Evolutionary conservation across 2,888 invertebrate genomes (phyloP).

Genomic region (Parnassius orleans): DNA sequence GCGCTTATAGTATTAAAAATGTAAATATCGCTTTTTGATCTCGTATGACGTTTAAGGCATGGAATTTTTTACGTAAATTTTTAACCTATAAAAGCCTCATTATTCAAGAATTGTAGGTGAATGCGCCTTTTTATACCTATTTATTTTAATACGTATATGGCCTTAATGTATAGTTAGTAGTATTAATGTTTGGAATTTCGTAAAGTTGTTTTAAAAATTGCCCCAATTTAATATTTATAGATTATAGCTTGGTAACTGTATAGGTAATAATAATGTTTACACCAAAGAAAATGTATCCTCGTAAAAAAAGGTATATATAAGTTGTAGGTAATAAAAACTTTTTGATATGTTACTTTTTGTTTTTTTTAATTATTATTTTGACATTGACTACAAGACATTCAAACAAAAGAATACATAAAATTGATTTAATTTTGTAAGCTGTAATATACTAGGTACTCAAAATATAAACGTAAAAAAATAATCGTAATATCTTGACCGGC

Average conservation of each 20-base stretch:
- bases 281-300: not conserved
- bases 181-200: constrained; percentile 5
- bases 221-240: constrained; percentile 15
- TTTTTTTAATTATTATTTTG: no score
- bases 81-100: constrained; percentile 16
- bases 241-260: constrained; percentile 9
- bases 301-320: not conserved
- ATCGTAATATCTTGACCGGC: no score
- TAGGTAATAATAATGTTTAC: constrained; percentile 1
- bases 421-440: no score
- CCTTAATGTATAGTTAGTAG: constrained; percentile 20
- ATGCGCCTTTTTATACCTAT: constrained; percentile 18
- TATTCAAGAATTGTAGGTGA: constrained; percentile 13
- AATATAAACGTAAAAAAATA: no score
- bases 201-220: constrained; percentile 16
- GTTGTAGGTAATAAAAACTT: no score
- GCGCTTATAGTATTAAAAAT: constrained; percentile 21
- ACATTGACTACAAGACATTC: no score
- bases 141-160: constrained; percentile 15
- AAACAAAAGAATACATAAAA: no score
- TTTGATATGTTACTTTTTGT: no score
- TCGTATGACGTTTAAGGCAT: not conserved
- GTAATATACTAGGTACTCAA: no score
- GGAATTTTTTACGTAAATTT: constrained; percentile 10
- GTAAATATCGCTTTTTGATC: constrained; percentile 17